Evolutionary conservation across 2,113 vertebrate species (phyloP).

Genomic region (Carassius auratus): DNA sequence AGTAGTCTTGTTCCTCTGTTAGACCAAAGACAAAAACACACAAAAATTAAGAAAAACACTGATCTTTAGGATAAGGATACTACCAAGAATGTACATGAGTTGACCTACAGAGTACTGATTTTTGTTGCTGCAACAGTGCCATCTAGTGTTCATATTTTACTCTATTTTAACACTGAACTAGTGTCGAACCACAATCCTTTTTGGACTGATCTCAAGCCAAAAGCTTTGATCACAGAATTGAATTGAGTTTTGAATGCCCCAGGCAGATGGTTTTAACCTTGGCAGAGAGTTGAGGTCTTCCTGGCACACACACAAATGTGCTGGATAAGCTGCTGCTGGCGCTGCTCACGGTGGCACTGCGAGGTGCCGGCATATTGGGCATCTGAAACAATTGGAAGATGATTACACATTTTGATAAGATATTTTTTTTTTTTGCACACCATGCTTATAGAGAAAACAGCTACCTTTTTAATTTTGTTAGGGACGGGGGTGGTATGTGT

Average conservation of each 20-base stretch:
- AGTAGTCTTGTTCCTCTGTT: constrained; percentile 46
- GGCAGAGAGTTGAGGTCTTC: constrained; percentile 57
- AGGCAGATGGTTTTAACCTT: constrained; percentile 47
- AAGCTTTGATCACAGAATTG: background rate
- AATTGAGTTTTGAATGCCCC: background rate
- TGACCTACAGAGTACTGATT: background rate
- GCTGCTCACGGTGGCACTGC: constrained; percentile 31
- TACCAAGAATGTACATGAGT: background rate
- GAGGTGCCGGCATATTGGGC: constrained; percentile 47
- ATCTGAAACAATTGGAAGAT: constrained; percentile 33
- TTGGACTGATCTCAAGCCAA: constrained; percentile 7
- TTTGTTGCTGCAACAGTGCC: constrained; percentile 15
- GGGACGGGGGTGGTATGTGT: constrained; percentile 47
- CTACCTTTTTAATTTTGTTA: constrained; percentile 63
- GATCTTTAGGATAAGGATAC: background rate
- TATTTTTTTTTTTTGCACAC: background rate
- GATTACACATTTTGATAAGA: background rate
- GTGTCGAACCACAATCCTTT: background rate
- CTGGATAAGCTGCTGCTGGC: constrained; percentile 42
- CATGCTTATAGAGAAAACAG: background rate
- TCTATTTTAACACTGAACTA: background rate
- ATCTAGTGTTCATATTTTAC: constrained; percentile 33
- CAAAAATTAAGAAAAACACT: background rate
- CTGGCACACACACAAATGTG: constrained; percentile 56
- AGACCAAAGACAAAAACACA: constrained; percentile 14